Base-by-base conservation (phyloP, 2,797 vertebrate species). In the Sebastes paucispinis region DNA sequence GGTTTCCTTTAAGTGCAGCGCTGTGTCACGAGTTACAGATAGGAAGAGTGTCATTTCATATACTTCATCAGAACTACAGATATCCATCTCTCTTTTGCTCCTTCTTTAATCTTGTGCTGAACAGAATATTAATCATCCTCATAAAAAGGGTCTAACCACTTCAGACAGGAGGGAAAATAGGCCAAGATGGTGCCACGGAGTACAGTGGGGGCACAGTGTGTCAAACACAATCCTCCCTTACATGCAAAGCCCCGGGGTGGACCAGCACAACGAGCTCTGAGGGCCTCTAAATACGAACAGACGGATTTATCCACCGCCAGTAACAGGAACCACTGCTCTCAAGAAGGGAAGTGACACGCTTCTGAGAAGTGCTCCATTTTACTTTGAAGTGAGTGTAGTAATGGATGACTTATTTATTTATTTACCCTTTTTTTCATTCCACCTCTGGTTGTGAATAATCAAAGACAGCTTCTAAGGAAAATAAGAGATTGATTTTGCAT, bases 51-150 rank as follows among this genome's bases (percentile, higher is more conserved):
- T 83, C 73, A 82, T 83, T 85, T 85, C 77, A 83, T 84, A 68
- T 80, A 54, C 62, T 80, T 74, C 81, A 86, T 82, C 80, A 75
- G 52, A 85, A 79, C 63, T 70, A 52, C 55, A 86, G 85, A 89
- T 85, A 79, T 81, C 80, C 39, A 71, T 73, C 76, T 76, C 72
- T 76, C 72, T 77, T 74, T 47, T 62, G 29, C 71, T 69, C 20
- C 29, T 76, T 20, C 79, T 90, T 85, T 87, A 87, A 88, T 91
- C 85, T 90, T 65, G 73, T 62, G 75, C 65, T 63, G 69, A 80
- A 87, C 67, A 85, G 90, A 93, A 91, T 88, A 91, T 89, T 91
- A 88, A 91, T 80, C 52, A 69, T 63, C 29, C 58, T 79, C 50
- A 75, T 69, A 32, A 84, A 80, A 84, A 75, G 25, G 39, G 6